Conservation (phyloP, 2,113 vertebrate species). For the Chelonoidis abingdonii region DNA sequence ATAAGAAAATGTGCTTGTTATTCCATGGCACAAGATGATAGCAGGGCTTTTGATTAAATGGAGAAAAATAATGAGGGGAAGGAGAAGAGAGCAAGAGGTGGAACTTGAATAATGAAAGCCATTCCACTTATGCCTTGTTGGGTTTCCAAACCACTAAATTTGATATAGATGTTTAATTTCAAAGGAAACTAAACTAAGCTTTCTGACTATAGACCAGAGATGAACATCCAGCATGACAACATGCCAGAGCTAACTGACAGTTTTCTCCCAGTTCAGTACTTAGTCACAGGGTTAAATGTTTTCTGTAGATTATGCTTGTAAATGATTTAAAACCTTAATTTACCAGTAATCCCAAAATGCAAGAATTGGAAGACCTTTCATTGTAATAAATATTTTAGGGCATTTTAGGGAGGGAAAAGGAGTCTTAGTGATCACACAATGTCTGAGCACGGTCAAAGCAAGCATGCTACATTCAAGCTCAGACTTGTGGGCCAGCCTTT, state of each 20-base stretch:
- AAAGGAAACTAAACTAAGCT: conserved; percentile 37
- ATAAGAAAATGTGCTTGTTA: neutral
- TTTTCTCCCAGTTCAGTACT: conserved; percentile 43
- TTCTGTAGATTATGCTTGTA: conserved; percentile 32
- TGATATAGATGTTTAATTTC: conserved; percentile 72
- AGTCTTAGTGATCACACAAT: neutral
- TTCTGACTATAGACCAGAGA: neutral
- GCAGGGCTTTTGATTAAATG: conserved; percentile 39
- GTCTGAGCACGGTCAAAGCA: neutral
- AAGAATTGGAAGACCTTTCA: conserved; percentile 9
- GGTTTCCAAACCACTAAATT: conserved; percentile 34
- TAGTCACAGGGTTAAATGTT: conserved; percentile 24
- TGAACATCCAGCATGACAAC: conserved; percentile 30
- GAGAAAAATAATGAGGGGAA: conserved; percentile 23
- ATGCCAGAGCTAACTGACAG: conserved; percentile 11
- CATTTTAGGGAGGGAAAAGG: neutral
- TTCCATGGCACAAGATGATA: conserved; percentile 11
- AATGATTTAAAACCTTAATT: conserved; percentile 21
- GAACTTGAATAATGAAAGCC: conserved; percentile 63
- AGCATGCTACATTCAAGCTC: neutral
- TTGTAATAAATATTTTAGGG: neutral
- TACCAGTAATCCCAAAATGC: conserved; percentile 14
- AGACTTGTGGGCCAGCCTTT: neutral
- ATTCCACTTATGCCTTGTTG: conserved; percentile 45
- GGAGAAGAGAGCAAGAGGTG: conserved; percentile 29